phyloP scores from a whole-genome alignment of 2,797 vertebrate species.

The Nasua narica region DNA sequence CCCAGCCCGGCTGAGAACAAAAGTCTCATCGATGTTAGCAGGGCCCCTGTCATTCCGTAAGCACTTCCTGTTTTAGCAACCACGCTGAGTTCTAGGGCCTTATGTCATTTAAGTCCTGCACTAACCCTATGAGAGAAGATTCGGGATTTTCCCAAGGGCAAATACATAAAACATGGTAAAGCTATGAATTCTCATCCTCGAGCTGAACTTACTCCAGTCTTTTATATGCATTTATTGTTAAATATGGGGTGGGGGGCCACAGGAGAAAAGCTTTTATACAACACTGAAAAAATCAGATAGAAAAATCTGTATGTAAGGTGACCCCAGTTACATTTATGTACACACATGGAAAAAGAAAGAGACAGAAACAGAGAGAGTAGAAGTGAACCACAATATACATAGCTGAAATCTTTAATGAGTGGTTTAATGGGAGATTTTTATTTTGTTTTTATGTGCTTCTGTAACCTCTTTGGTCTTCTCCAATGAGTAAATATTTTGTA shows the following conservation, averaged over 20 bases:
- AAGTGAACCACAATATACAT: background rate
- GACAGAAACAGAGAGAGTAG: background rate
- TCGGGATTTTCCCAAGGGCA: background rate
- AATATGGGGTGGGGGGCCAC: background rate
- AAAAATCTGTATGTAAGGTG: background rate
- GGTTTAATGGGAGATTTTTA: background rate
- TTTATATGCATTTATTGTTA: background rate
- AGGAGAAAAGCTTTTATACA: background rate
- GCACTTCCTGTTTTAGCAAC: background rate
- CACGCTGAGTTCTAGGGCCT: background rate
- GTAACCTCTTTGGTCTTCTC: background rate
- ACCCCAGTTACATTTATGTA: slow-evolving; percentile 4
- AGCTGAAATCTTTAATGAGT: background rate
- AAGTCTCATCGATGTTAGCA: background rate
- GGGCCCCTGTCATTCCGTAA: background rate
- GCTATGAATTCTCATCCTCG: background rate
- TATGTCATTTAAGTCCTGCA: background rate
- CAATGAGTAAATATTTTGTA: background rate
- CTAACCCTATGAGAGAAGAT: background rate
- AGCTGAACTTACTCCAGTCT: background rate
- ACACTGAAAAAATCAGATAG: background rate
- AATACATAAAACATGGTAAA: background rate
- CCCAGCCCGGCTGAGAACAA: background rate
- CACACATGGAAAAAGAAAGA: background rate
- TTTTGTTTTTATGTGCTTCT: background rate